These are phyloP conservation scores for Pholis gunnellus DNA, from an alignment of 2,113 vertebrate genomes.

Conservation along the genomic window DNA sequence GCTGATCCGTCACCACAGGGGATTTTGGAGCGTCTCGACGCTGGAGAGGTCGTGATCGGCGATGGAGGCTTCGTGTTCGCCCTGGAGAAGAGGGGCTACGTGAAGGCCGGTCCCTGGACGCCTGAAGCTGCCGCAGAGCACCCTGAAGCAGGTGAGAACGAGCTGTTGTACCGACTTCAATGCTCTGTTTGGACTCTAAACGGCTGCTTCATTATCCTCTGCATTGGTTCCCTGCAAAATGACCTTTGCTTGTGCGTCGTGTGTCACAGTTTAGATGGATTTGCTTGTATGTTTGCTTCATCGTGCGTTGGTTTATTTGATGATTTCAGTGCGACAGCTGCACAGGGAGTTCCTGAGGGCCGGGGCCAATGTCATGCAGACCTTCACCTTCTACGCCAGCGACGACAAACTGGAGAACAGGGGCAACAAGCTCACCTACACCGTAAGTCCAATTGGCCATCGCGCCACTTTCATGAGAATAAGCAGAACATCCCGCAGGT, in stretches of 20 bases:
- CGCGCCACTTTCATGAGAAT: neutral
- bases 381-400: conserved; percentile 98
- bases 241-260: neutral
- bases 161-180: neutral
- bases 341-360: conserved; percentile 97
- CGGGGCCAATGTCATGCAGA: conserved; percentile 95
- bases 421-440: conserved; percentile 91
- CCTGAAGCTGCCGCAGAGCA: conserved; percentile 93
- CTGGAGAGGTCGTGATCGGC: conserved; percentile 93
- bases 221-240: neutral
- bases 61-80: conserved; percentile 98
- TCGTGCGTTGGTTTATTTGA: neutral
- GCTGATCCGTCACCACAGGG: conserved; percentile 47
- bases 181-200: neutral
- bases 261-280: neutral
- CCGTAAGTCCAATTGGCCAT: conserved; percentile 81
- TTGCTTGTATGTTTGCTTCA: neutral
- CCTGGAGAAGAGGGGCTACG: conserved; percentile 96
- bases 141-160: conserved; percentile 92
- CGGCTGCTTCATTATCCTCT: neutral
- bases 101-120: conserved; percentile 98
- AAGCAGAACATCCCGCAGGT: neutral
- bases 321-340: conserved; percentile 91
- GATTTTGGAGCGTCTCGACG: conserved; percentile 89
- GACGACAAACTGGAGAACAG: conserved; percentile 99